Percentiles rank a stretch among this genome's conserved stretches.
Evolutionary conservation across 2,113 vertebrate species (phyloP).

Genomic region (Cyphomyrus plagiostoma): DNA sequence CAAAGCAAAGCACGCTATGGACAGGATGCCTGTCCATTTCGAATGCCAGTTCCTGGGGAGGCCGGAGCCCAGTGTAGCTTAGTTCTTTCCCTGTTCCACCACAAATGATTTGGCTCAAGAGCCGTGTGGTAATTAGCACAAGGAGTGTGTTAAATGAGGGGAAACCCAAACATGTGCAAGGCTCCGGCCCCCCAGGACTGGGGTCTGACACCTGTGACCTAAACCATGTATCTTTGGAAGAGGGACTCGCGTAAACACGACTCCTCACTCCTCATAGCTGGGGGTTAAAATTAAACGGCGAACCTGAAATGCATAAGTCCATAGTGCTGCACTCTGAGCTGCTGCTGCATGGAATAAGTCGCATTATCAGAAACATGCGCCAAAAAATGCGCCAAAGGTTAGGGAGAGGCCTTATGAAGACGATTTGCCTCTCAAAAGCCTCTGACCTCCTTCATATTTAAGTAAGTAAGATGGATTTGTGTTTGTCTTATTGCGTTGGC

Average conservation of each 20-base stretch:
- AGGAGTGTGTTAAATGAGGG: no score
- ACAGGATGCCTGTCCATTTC: neutral
- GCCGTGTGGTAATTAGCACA: no score
- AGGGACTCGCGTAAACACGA: neutral
- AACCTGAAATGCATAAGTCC: neutral
- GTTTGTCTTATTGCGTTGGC: neutral
- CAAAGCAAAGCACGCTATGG: neutral
- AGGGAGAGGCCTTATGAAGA: neutral
- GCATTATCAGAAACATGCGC: neutral
- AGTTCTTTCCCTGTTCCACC: no score
- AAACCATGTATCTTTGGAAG: neutral
- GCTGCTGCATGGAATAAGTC: neutral
- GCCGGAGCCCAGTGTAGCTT: no score
- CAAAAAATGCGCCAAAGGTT: neutral
- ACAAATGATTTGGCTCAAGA: no score
- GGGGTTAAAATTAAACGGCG: neutral
- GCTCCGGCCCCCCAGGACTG: no score
- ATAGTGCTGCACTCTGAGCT: neutral
- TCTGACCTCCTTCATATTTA: neutral
- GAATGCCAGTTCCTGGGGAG: no score
- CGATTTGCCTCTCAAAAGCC: neutral
- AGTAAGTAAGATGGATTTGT: neutral
- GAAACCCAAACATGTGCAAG: no score
- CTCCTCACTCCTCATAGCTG: neutral
- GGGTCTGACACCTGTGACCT: no score